A percentile compares a stretch with the other conserved stretches of the same genome.
phyloP scores from a whole-genome alignment of 2,888 invertebrate genomes.

The Schizaphis graminum region DNA sequence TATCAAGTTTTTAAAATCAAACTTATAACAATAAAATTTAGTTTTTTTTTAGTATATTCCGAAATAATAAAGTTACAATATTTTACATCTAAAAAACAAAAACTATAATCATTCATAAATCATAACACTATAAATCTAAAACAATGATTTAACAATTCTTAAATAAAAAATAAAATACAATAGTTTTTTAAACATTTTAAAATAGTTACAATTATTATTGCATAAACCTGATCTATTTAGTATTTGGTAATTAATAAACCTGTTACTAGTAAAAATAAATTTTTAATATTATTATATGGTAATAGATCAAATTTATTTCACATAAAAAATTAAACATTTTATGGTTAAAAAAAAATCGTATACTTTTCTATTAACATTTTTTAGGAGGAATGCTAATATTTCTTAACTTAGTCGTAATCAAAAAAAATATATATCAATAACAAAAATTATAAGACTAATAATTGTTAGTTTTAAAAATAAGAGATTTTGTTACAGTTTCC shows the following conservation, averaged over 20 bases:
- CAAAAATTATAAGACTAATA: background rate
- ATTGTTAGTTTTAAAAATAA: background rate
- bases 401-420: background rate
- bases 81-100: conserved; percentile 4
- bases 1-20: background rate
- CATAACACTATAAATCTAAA: background rate
- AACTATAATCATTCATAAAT: background rate
- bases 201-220: background rate
- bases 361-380: background rate
- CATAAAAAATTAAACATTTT: conserved; percentile 1
- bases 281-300: background rate
- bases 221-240: conserved; percentile 28
- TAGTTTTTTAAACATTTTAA: background rate
- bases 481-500: background rate
- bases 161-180: conserved; percentile 27
- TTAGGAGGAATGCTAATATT: conserved; percentile 35
- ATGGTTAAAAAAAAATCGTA: background rate
- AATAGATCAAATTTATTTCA: conserved; percentile 22
- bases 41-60: background rate
- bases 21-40: background rate
- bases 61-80: background rate
- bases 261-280: background rate
- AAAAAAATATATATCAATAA: background rate
- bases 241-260: conserved; percentile 16
- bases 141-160: background rate